Evolutionary conservation across 2,797 vertebrate genomes (phyloP), one percentile per base, ranked within the genome.

Genomic region (Sebastiscus albofasciatus): DNA sequence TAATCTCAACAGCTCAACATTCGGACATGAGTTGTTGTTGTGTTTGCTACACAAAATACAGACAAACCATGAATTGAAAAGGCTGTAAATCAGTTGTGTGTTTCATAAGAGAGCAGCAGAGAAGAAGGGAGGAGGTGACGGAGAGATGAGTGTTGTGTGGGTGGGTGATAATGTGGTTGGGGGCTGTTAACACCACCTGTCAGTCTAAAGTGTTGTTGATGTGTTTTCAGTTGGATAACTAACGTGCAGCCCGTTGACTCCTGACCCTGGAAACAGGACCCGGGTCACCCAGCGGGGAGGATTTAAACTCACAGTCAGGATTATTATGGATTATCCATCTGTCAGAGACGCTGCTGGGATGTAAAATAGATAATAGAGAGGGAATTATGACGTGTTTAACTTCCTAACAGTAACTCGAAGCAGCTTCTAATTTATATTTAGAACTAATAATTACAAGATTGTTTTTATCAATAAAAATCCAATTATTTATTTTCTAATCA

Each of bases 271-370:
- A 79, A 59, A 56, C 7, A 16, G 1, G 70, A 82, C 69, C 62
- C 4, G 9, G 18, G 36, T 56, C 16, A 5, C 61, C 75, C 65
- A 79, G 60, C 64, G 9, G 24, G 33, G 22, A 65, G 69, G 86
- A 82, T 90, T 89, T 81, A 77, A 62, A 31, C 2, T 39, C 75
- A 75, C 59, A 39, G 75, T 70, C 62, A 62, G 88, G 88, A 90
- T 90, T 89, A 89, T 27, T 89, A 89, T 27, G 67, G 89, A 86
- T 89, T 79, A 88, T 79, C 84, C 81, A 83, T 90, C 84, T 82
- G 82, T 46, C 72, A 42, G 56, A 42, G 78, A 66, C 2, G 71
- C 68, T 62, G 70, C 62, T 10, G 27, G 16, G 54, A 73, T 14
- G 42, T 46, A 18, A 46, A 46, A 46, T 46, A 8, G 16, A 46